Evolutionary conservation across 2,113 vertebrate genomes (phyloP), one percentile per base, ranked within the genome.

Genomic region (Trogon melanurus): DNA sequence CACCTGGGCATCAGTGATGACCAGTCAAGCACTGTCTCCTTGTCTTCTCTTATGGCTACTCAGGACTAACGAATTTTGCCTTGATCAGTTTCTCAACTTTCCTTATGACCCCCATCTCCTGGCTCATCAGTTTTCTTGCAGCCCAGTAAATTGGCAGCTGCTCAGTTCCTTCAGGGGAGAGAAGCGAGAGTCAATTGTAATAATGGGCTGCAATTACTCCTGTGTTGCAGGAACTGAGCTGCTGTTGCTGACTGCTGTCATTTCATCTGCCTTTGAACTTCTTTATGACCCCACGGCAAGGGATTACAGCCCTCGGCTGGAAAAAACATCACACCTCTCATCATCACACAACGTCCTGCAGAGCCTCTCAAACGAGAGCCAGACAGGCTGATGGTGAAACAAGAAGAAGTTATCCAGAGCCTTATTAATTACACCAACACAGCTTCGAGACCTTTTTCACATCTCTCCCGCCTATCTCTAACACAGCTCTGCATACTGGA

Each of bases 251-350:
- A 93, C 92, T 93, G 91, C 94, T 96, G 92, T 95, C 95, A 71
- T 94, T 97, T 96, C 83, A 93, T 91, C 92, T 91, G 79, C 83
- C 91, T 97, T 96, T 92, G 91, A 95, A 95, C 88, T 92, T 91
- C 91, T 86, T 84, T 74, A 70, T 83, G 79, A 95, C 91, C 94
- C 79, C 29, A 54, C 51, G 91, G 79, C 92, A 95, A 90, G 51
- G 82, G 94, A 91, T 88, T 92, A 91, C 60, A 94, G 92, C 79
- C 91, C 64, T 92, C 1, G 2, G 89, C 91, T 88, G 75, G 27
- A 88, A 88, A 94, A 93, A 76, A 41, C 25, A 88, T 85, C 79
- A 51, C 56, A 50, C 54, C 50, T 86, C 85, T 51, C 71, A 86
- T 64, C 76, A 69, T 58, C 86, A 62, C 56, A 66, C 71, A 82